phyloP scores from a whole-genome alignment of 2,888 invertebrate genomes.

The Sarcophaga variegata region DNA sequence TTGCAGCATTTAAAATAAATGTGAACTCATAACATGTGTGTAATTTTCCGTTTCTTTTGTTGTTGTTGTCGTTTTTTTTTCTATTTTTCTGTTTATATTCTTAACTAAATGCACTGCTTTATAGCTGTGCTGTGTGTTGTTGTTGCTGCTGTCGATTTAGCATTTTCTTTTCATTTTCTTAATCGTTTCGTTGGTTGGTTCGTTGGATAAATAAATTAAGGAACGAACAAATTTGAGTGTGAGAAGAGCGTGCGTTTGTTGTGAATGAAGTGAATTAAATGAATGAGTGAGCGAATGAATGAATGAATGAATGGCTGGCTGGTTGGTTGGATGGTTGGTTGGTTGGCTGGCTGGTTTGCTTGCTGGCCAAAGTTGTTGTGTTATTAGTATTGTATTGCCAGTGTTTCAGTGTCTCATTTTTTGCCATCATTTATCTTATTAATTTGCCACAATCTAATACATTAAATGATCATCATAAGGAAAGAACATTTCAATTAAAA shows the following conservation, averaged over 20 bases:
- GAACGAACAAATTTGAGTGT: not conserved
- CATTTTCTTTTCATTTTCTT: slow-evolving; percentile 1
- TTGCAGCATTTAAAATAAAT: slow-evolving; percentile 45
- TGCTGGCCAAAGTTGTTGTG: slow-evolving; percentile 49
- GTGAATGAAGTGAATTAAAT: slow-evolving; percentile 20
- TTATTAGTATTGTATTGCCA: not conserved
- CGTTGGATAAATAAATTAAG: slow-evolving; percentile 33
- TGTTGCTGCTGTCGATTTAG: not conserved
- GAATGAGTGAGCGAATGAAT: not conserved
- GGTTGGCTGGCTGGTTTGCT: slow-evolving; percentile 28
- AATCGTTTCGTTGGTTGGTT: slow-evolving; percentile 6
- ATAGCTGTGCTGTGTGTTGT: not conserved
- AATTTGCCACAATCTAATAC: slow-evolving; percentile 68
- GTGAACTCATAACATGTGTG: slow-evolving; percentile 52
- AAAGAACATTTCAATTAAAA: slow-evolving; percentile 73
- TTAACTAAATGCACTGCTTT: slow-evolving; percentile 21
- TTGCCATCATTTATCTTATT: slow-evolving; percentile 64
- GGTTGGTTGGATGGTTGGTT: slow-evolving; percentile 6
- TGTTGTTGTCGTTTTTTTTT: too few relatives aligned
- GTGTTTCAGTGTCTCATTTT: slow-evolving; percentile 27
- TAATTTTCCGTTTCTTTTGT: slow-evolving; percentile 15
- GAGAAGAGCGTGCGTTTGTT: not conserved
- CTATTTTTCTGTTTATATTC: not conserved
- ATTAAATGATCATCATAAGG: slow-evolving; percentile 67
- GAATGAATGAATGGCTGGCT: not conserved